A percentile compares a stretch with the other conserved stretches of the same genome.
phyloP scores from a whole-genome alignment of 2,113 vertebrate species.

The Ginglymostoma cirratum region DNA sequence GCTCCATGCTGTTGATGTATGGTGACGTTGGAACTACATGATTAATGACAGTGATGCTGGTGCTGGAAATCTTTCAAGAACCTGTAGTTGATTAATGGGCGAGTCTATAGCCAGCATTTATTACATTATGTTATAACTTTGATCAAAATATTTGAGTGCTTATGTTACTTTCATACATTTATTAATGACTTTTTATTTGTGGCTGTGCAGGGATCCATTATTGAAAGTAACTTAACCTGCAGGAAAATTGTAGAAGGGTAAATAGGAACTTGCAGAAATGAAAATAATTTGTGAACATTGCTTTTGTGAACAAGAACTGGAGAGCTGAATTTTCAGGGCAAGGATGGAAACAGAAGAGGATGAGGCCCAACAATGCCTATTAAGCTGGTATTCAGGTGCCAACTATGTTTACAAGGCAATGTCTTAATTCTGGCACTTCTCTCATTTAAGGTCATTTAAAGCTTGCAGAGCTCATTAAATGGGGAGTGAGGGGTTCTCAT shows the following conservation, averaged over 20 bases:
- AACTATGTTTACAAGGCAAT: background rate
- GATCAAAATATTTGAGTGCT: slow-evolving; percentile 14
- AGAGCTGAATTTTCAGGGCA: background rate
- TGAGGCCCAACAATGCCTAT: too few relatives aligned
- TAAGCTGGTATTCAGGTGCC: background rate
- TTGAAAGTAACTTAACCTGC: background rate
- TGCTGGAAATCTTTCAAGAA: slow-evolving; percentile 18
- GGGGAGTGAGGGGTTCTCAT: too few relatives aligned
- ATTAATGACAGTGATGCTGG: background rate
- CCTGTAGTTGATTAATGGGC: slow-evolving; percentile 23
- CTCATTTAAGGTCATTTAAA: background rate
- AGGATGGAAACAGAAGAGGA: background rate
- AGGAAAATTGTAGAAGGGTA: background rate
- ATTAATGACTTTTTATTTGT: background rate
- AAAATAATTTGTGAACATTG: background rate
- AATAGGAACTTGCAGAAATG: background rate
- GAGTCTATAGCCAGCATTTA: background rate
- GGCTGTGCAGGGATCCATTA: background rate
- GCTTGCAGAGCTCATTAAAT: background rate
- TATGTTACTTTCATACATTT: slow-evolving; percentile 10
- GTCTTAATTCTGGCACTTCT: background rate
- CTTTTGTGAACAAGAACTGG: background rate
- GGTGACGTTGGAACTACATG: background rate
- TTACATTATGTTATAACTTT: slow-evolving; percentile 13
- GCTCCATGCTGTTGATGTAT: background rate